Base-by-base conservation (phyloP, 2,888 invertebrate genomes). In the Calliscelio sp. region DNA sequence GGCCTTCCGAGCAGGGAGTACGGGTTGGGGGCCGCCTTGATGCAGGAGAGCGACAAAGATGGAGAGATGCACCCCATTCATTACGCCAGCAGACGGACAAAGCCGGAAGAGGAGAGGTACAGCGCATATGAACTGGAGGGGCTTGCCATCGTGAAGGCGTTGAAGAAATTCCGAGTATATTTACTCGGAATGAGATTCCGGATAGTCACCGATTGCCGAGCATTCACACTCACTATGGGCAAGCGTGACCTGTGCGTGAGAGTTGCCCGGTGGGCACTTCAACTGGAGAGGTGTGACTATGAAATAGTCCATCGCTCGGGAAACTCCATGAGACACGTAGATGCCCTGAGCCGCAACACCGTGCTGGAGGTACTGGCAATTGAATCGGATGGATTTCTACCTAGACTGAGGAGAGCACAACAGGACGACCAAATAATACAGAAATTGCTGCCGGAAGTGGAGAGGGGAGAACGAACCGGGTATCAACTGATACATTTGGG, bases 1-100 rank as follows among this genome's bases (percentile, higher is more conserved):
- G n/a, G n/a, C n/a, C n/a, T n/a, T n/a, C n/a, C n/a, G n/a, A n/a
- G n/a, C n/a, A n/a, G n/a, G 14, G 63, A 32, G 49, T 35, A 24
- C 2, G 85, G 84, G 7, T 73, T 61, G 32, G 85, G 81, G 18
- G 81, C 84, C 1, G 77, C 68, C 0, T 49, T 84, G 28, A 1
- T 84, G 16, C 85, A 83, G 35, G 38, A 55, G 38, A 41, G 70
- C 20, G 44, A 44, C 6, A 25, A 25, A 35, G 82, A 82, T 41
- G 14, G 32, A 1, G 49, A 28, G 6, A 70, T 78, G n/a, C 85
- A 83, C 25, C 85, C 73, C 4, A 55, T 77, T 8, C 77, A 81
- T 35, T 74, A 59, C 22, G 73, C 63, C 11, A 77, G 77, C 28
- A 14, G 44, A 5, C 44, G 44, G 5, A 44, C 44, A 16, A 44